Conservation (phyloP, 2,113 vertebrate genomes). For the Pelecanus crispus region DNA sequence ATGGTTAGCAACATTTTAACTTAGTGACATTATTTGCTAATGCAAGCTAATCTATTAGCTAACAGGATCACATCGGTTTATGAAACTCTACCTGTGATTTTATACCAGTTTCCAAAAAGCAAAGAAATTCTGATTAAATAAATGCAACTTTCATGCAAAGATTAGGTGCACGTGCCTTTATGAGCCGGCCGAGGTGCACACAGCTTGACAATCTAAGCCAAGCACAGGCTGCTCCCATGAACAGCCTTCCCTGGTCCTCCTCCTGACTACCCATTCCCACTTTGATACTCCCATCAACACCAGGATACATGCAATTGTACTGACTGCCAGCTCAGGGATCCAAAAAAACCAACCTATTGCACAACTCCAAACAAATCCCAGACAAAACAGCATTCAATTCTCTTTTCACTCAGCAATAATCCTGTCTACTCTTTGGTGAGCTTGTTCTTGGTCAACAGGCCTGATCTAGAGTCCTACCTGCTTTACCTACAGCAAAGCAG, state of each 20-base stretch:
- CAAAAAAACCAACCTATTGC: not conserved
- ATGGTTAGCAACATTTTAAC: not conserved
- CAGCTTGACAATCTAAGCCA: not conserved
- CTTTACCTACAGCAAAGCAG: not conserved
- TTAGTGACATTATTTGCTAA: not conserved
- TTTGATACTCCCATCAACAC: not conserved
- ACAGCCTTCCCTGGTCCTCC: not conserved
- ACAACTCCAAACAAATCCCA: not conserved
- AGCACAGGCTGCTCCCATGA: not conserved
- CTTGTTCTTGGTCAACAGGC: not conserved
- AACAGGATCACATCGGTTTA: not conserved
- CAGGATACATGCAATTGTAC: not conserved
- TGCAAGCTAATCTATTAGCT: not conserved
- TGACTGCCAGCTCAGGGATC: not conserved
- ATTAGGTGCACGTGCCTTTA: fast-evolving
- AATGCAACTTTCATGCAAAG: not conserved
- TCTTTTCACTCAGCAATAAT: not conserved
- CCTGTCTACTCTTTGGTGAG: not conserved
- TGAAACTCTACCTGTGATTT: not conserved
- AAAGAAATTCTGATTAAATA: not conserved
- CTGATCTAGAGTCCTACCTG: not conserved
- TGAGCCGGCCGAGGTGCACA: fast-evolving
- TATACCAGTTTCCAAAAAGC: not conserved
- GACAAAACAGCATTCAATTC: not conserved
- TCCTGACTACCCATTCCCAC: not conserved